Percentiles rank a stretch among this genome's conserved stretches.
phyloP scores from a whole-genome alignment of 2,888 invertebrate genomes.

The Caenorhabditis angaria region DNA sequence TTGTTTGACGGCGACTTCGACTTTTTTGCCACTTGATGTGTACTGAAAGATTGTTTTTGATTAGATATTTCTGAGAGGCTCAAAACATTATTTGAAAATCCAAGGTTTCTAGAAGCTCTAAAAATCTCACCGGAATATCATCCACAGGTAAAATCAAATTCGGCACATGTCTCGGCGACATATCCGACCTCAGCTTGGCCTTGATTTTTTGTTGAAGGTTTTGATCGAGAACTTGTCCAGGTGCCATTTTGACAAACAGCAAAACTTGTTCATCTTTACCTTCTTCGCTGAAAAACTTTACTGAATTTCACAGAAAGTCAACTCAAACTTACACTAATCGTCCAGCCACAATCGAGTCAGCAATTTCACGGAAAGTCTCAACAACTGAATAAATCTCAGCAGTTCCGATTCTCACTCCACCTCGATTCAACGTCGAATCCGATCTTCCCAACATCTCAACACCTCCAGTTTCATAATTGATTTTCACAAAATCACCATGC shows the following conservation, averaged over 20 bases:
- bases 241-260: conserved; percentile 76
- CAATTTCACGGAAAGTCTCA: conserved; percentile 75
- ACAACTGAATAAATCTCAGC: conserved; percentile 78
- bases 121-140: conserved; percentile 74
- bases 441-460: conserved; percentile 77
- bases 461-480: conserved; percentile 76
- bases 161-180: conserved; percentile 76
- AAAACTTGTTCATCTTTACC: conserved; percentile 76
- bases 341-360: conserved; percentile 76
- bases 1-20: conserved; percentile 77
- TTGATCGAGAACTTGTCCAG: conserved; percentile 70
- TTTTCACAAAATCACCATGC: conserved; percentile 76
- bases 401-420: conserved; percentile 77
- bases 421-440: conserved; percentile 77
- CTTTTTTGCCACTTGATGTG: conserved; percentile 77
- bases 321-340: conserved; percentile 72
- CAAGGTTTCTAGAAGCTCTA: too few relatives aligned
- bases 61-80: neutral
- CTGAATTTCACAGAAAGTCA: too few relatives aligned
- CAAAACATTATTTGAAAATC: too few relatives aligned
- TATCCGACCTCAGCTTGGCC: conserved; percentile 72
- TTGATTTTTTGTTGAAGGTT: conserved; percentile 74
- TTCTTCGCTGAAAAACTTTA: conserved; percentile 68
- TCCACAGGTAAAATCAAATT: conserved; percentile 74
- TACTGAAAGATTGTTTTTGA: conserved; percentile 75